Evolutionary conservation across 2,113 vertebrate genomes (phyloP).

Genomic region (Struthidea cinerea): DNA sequence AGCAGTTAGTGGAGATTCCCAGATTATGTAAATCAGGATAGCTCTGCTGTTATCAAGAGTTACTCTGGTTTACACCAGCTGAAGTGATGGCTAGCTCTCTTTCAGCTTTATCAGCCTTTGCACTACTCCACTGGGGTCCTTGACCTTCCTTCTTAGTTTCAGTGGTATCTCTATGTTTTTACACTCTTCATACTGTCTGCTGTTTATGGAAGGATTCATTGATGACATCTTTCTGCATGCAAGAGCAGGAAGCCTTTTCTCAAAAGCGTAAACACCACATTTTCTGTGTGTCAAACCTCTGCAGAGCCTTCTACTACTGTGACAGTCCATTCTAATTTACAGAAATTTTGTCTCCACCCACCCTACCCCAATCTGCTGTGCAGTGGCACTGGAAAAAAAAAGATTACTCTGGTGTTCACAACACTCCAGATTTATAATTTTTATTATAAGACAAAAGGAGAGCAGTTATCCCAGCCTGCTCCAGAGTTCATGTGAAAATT

Average conservation of each 20-base stretch:
- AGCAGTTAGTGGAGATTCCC: neutral
- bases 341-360: neutral
- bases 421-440: neutral
- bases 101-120: neutral
- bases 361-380: neutral
- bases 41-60: neutral
- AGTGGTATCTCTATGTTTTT: slow-evolving; percentile 10
- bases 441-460: neutral
- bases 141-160: slow-evolving; percentile 16
- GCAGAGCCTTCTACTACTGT: neutral
- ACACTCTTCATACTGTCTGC: neutral
- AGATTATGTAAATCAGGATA: neutral
- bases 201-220: slow-evolving; percentile 20
- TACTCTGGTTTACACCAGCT: neutral
- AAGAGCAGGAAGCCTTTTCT: neutral
- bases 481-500: neutral
- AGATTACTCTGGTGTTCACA: neutral
- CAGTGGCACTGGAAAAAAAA: neutral
- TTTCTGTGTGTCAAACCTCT: neutral
- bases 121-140: neutral
- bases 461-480: neutral
- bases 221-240: neutral
- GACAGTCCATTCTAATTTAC: neutral
- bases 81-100: neutral
- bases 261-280: neutral